Percentiles rank a stretch among this genome's conserved stretches.
Evolutionary conservation across 2,888 invertebrate species (phyloP).

Genomic region (Aspidapion aeneum): DNA sequence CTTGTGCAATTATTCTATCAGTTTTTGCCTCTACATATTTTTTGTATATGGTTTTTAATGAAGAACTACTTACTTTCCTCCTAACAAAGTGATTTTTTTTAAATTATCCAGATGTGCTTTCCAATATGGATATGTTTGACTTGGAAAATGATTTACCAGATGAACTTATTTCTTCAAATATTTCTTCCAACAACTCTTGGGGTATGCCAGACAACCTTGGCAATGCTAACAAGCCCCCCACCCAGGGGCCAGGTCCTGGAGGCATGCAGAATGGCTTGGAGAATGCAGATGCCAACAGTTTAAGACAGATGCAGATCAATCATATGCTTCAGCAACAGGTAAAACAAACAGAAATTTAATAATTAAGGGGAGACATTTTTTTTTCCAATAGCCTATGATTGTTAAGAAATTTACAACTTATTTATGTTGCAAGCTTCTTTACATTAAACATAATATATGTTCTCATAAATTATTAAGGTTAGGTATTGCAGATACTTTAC

Average conservation of each 20-base stretch:
- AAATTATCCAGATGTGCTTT: slow-evolving; percentile 66
- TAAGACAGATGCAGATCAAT: slow-evolving; percentile 58
- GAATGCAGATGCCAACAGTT: slow-evolving; percentile 50
- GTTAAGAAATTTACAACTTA: too few species aligned
- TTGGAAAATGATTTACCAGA: slow-evolving; percentile 91
- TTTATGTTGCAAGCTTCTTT: too few species aligned
- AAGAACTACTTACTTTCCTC: too few species aligned
- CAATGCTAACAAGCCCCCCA: slow-evolving; percentile 68
- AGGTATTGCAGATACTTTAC: too few species aligned
- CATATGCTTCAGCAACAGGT: slow-evolving; percentile 69
- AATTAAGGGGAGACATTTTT: too few species aligned
- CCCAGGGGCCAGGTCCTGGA: slow-evolving; percentile 80
- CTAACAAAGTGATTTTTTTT: slow-evolving; percentile 20
- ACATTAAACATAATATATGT: too few species aligned
- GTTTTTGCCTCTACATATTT: too few species aligned
- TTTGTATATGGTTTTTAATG: too few species aligned
- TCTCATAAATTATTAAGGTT: too few species aligned
- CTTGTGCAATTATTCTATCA: too few species aligned
- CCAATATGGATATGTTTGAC: slow-evolving; percentile 82
- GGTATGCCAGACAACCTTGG: slow-evolving; percentile 48
- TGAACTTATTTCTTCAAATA: slow-evolving; percentile 73
- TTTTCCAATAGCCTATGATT: too few species aligned
- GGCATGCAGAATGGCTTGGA: slow-evolving; percentile 71
- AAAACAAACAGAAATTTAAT: not conserved
- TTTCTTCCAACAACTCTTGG: slow-evolving; percentile 66